phyloP scores from a whole-genome alignment of 2,113 vertebrate genomes.

The Lepus europaeus region DNA sequence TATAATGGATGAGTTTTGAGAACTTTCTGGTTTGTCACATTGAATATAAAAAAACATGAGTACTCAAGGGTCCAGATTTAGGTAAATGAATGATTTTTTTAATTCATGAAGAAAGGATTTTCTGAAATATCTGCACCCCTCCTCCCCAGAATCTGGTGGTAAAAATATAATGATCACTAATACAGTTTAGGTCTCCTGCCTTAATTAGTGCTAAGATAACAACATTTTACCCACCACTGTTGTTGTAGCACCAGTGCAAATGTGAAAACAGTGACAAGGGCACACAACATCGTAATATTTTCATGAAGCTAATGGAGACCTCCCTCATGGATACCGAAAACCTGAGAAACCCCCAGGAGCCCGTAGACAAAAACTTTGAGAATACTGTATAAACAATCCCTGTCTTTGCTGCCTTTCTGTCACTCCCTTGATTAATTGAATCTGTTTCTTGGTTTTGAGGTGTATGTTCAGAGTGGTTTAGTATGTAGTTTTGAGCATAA shows the following conservation, averaged over 20 bases:
- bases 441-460: conserved; percentile 27
- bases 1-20: neutral
- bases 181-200: neutral
- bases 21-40: conserved; percentile 36
- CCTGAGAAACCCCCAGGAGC: neutral
- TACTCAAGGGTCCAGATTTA: neutral
- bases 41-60: neutral
- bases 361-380: neutral
- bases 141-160: accelerated
- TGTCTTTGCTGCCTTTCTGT: neutral
- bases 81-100: conserved; percentile 23
- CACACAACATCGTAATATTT: neutral
- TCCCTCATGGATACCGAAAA: neutral
- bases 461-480: neutral
- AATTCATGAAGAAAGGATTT: neutral
- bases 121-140: neutral
- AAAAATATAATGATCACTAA: neutral
- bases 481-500: neutral
- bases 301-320: neutral
- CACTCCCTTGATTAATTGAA: neutral
- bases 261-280: neutral
- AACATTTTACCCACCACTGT: neutral
- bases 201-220: neutral
- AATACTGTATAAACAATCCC: neutral
- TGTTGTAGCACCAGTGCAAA: neutral